Percentiles rank a stretch among this genome's conserved stretches.
Conservation (phyloP, 2,797 vertebrate genomes). For the Brachymystax lenok region DNA sequence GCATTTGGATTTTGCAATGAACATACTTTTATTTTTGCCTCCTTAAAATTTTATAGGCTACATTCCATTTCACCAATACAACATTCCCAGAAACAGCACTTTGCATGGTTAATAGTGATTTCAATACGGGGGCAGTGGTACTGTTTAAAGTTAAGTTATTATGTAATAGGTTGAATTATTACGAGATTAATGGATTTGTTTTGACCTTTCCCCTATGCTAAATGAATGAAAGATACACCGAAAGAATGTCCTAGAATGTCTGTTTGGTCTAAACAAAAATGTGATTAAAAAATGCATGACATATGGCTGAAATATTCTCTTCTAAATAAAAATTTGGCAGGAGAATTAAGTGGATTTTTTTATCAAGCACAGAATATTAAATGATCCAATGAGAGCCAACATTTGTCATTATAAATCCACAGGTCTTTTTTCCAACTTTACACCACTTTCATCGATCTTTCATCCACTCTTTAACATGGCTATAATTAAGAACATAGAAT, state of each 20-base stretch:
- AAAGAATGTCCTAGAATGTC: not conserved
- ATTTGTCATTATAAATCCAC: constrained; percentile 16
- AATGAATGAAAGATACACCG: not conserved
- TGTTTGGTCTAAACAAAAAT: too few species aligned
- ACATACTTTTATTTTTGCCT: not conserved
- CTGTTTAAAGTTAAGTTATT: too few species aligned
- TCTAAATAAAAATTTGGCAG: too few species aligned
- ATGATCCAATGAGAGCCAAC: too few species aligned
- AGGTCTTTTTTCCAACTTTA: too few species aligned
- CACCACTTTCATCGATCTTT: too few species aligned
- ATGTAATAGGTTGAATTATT: not conserved
- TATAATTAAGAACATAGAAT: too few species aligned
- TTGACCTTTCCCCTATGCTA: not conserved
- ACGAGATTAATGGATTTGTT: not conserved
- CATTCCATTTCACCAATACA: not conserved
- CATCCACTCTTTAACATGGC: too few species aligned
- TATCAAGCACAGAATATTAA: too few species aligned
- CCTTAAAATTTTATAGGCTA: not conserved
- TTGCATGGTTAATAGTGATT: not conserved
- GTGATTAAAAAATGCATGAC: too few species aligned
- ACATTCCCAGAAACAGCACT: not conserved
- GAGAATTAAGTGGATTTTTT: too few species aligned
- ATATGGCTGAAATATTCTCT: too few species aligned
- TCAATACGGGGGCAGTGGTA: not conserved
- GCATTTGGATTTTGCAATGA: not conserved